Percentiles rank a stretch among this genome's conserved stretches.
These are phyloP conservation scores for Melinaea marsaeus DNA, from an alignment of 2,888 invertebrate species.

Conservation along the genomic window DNA sequence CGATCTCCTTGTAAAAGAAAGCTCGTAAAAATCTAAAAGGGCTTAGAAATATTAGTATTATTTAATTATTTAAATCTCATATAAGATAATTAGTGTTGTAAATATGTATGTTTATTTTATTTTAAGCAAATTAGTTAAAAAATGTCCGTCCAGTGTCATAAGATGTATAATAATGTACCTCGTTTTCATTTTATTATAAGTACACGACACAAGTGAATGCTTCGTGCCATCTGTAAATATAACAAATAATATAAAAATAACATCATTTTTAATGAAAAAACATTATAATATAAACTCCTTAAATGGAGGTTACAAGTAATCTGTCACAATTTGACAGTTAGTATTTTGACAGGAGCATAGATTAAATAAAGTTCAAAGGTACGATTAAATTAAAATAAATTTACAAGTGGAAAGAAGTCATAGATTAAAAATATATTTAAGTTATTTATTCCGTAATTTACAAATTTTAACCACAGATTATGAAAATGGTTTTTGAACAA, in stretches of 20 bases:
- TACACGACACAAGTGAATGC: slow-evolving; percentile 61
- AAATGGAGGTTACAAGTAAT: too few relatives aligned
- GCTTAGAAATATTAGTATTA: slow-evolving; percentile 28
- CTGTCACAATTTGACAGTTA: too few relatives aligned
- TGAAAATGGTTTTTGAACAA: too few relatives aligned
- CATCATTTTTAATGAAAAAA: slow-evolving; percentile 11
- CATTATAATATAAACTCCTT: neutral
- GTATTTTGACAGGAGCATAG: too few relatives aligned
- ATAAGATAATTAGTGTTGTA: slow-evolving; percentile 44
- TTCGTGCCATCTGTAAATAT: slow-evolving; percentile 63
- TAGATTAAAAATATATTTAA: slow-evolving; percentile 52
- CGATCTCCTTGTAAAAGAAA: slow-evolving; percentile 19
- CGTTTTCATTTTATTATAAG: slow-evolving; percentile 22
- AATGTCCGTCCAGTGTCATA: slow-evolving; percentile 67
- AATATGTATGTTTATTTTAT: slow-evolving; percentile 61
- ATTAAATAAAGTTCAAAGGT: neutral
- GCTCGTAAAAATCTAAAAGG: slow-evolving; percentile 3
- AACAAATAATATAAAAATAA: slow-evolving; percentile 21
- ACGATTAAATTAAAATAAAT: slow-evolving; percentile 3
- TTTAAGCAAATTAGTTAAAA: slow-evolving; percentile 37
- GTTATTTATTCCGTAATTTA: slow-evolving; percentile 65
- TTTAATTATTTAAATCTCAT: slow-evolving; percentile 22
- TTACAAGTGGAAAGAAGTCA: slow-evolving; percentile 49
- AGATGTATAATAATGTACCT: slow-evolving; percentile 31
- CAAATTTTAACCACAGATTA: slow-evolving; percentile 13